Evolutionary conservation across 2,113 vertebrate genomes (phyloP), one percentile per base, ranked within the genome.

Genomic region (Saccopteryx leptura): DNA sequence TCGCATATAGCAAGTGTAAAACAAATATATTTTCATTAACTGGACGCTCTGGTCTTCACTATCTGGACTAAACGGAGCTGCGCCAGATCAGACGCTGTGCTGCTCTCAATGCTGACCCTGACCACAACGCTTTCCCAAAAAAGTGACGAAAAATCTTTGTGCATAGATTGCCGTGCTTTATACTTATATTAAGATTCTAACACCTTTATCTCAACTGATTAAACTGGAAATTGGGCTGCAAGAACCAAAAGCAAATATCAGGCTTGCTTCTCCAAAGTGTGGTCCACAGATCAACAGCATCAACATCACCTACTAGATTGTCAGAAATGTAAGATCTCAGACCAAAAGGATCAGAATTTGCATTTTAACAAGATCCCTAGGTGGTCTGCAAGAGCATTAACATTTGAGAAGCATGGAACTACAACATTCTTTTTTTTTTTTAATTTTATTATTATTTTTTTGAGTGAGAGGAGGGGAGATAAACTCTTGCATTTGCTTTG

Each of bases 261-360:
- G 52, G 58, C 78, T 88, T 54, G 17, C n/a, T 84, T 88, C 46
- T 69, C 65, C 58, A 31, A 61, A 14, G 18, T 52, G 4, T 33
- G 17, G n/a, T 39, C 48, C 11, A 28, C 23, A 91, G 74, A 80
- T 26, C 68, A 79, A 52, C 1, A 19, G 39, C 21, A 28, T 18
- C 15, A 81, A 56, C 84, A 72, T 52, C 48, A 13, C 61, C 31
- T 56, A 13, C 2, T 4, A 50, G 19, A 79, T 33, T 84, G 26
- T 88, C 66, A 50, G 84, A 88, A 93, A 88, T 23, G 61, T 18
- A 39, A 17, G 9, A 50, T 92, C 65, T 89, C 39, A 89, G 72
- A 72, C 2, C 31, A 52, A 58, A 14, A 56, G 56, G 72, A 10
- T 68, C 28, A 80, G 33, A 84, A 65, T 65, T 61, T 21, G 48